Evolutionary conservation across 2,113 vertebrate genomes (phyloP).

Genomic region (Eubucco bourcierii): DNA sequence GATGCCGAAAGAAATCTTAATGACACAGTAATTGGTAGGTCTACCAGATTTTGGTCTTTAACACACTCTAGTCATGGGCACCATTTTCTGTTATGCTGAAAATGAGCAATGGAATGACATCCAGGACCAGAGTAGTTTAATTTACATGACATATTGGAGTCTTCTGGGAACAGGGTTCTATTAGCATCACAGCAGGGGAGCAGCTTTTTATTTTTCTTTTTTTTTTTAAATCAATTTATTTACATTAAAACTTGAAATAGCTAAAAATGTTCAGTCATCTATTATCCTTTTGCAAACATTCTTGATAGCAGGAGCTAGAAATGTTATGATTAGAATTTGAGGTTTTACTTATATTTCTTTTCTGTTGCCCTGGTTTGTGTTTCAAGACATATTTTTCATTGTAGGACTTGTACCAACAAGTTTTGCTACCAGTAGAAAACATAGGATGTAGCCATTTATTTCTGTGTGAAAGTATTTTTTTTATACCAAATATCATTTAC

Average conservation of each 20-base stretch:
- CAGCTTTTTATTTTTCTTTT: not conserved
- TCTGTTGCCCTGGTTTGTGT: not conserved
- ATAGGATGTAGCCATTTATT: not conserved
- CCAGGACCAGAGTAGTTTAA: not conserved
- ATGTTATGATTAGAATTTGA: not conserved
- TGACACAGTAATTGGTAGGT: not conserved
- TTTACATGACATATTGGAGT: not conserved
- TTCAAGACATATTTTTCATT: not conserved
- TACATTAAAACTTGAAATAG: not conserved
- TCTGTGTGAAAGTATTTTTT: not conserved
- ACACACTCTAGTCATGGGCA: not conserved
- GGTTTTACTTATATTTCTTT: not conserved
- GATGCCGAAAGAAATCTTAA: not conserved
- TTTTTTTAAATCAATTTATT: not conserved
- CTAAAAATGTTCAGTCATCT: not conserved
- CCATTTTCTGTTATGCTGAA: not conserved
- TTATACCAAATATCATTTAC: not conserved
- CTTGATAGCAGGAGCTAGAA: not conserved
- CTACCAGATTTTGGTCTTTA: not conserved
- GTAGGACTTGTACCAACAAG: not conserved
- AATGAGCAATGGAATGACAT: not conserved
- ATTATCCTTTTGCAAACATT: not conserved
- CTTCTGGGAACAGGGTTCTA: not conserved
- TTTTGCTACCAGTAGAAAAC: not conserved
- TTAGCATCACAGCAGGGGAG: not conserved